phyloP scores from a whole-genome alignment of 2,797 vertebrate genomes.

The Threskiornis aethiopicus region DNA sequence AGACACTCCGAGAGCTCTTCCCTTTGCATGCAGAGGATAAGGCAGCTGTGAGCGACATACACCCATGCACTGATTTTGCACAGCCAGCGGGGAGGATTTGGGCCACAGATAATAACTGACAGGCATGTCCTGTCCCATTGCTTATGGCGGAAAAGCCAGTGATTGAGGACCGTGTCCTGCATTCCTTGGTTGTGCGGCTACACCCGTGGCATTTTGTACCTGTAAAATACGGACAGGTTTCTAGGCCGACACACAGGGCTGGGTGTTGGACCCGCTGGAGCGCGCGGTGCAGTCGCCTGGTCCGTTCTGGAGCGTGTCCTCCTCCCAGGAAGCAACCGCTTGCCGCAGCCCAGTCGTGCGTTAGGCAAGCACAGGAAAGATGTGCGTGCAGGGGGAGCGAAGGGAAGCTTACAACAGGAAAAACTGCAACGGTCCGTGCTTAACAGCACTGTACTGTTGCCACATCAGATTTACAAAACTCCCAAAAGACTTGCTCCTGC shows the following conservation, averaged over 20 bases:
- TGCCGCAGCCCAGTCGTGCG: accelerated
- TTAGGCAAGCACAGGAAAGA: background rate
- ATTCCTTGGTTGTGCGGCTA: background rate
- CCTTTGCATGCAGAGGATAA: background rate
- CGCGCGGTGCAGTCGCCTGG: accelerated
- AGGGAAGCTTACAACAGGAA: background rate
- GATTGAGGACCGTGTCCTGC: background rate
- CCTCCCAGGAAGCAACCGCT: background rate
- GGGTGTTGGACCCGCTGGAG: background rate
- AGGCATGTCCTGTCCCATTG: background rate
- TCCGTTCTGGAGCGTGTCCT: accelerated
- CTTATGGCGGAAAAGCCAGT: background rate
- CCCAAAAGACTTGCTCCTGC: background rate
- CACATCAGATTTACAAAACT: background rate
- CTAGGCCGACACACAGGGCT: background rate
- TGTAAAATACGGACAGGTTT: background rate
- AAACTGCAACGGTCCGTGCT: background rate
- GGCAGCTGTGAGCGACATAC: background rate
- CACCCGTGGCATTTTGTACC: accelerated
- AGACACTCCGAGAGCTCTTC: background rate
- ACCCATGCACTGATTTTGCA: background rate
- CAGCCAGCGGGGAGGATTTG: background rate
- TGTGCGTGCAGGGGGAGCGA: background rate
- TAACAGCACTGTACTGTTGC: background rate
- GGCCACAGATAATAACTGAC: background rate